Evolutionary conservation across 2,888 invertebrate genomes (phyloP).

Genomic region (Drosophila seclusa): DNA sequence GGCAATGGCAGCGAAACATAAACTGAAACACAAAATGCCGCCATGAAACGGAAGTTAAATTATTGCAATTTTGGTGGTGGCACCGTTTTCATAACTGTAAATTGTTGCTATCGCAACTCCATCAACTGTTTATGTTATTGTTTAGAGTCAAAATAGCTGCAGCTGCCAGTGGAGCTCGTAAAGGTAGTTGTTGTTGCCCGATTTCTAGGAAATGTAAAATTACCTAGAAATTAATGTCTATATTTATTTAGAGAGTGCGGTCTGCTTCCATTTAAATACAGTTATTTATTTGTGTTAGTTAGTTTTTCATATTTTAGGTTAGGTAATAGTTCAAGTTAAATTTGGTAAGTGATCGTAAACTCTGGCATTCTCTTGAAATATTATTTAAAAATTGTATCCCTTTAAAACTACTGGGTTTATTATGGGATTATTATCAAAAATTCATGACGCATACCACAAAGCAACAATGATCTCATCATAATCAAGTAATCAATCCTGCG

Average conservation of each 20-base stretch:
- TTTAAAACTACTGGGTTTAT: background rate
- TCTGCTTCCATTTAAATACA: background rate
- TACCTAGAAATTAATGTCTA: background rate
- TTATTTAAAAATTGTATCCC: background rate
- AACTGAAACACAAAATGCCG: constrained; percentile 77
- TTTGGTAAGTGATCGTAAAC: background rate
- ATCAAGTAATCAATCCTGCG: background rate
- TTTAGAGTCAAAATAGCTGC: constrained; percentile 25
- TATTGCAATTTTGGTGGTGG: constrained; percentile 75
- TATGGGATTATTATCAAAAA: background rate
- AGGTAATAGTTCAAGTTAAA: background rate
- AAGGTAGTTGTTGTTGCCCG: background rate
- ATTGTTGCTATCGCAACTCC: constrained; percentile 34
- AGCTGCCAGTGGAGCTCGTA: constrained; percentile 5
- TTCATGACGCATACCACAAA: background rate
- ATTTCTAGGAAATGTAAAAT: constrained; percentile 11
- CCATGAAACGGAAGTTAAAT: constrained; percentile 77
- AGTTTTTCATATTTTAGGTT: background rate
- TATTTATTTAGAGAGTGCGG: background rate
- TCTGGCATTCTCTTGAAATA: background rate
- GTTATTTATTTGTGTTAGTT: background rate
- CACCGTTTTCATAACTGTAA: constrained; percentile 72
- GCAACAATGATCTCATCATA: background rate
- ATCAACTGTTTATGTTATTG: constrained; percentile 27
- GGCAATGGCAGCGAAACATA: constrained; percentile 58